These are phyloP conservation scores for Manis pentadactyla DNA, from an alignment of 2,797 vertebrate species.

Conservation along the genomic window DNA sequence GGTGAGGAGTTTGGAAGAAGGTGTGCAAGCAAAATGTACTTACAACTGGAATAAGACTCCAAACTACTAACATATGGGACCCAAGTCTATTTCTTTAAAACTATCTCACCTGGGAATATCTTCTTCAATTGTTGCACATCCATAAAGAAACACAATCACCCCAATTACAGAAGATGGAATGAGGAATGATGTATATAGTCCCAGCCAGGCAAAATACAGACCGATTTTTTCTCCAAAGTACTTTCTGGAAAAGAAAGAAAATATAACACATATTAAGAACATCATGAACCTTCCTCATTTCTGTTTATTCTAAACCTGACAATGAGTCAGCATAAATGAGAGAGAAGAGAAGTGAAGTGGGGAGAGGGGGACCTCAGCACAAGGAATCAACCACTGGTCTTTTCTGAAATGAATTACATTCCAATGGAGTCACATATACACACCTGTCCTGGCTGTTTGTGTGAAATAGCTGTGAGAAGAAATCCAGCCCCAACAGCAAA, in stretches of 20 bases:
- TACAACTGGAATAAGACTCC: background rate
- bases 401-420: background rate
- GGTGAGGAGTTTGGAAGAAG: slow-evolving; percentile 34
- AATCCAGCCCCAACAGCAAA: background rate
- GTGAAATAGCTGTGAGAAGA: background rate
- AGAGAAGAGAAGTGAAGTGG: background rate
- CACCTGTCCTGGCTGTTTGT: background rate
- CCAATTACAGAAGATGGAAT: slow-evolving; percentile 97
- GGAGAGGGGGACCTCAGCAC: background rate
- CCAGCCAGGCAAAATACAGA: slow-evolving; percentile 99
- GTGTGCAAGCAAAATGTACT: background rate
- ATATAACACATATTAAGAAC: background rate
- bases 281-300: slow-evolving; percentile 7
- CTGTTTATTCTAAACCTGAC: slow-evolving; percentile 9
- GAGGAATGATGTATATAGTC: slow-evolving; percentile 97
- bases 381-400: background rate
- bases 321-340: background rate
- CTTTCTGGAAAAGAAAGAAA: slow-evolving; percentile 89
- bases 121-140: slow-evolving; percentile 94
- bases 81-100: background rate
- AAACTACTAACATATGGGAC: background rate
- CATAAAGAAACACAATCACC: slow-evolving; percentile 97
- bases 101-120: slow-evolving; percentile 94
- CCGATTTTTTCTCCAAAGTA: slow-evolving; percentile 99
- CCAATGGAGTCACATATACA: background rate